phyloP scores from a whole-genome alignment of 2,113 vertebrate species.

The Syngnathus floridae region DNA sequence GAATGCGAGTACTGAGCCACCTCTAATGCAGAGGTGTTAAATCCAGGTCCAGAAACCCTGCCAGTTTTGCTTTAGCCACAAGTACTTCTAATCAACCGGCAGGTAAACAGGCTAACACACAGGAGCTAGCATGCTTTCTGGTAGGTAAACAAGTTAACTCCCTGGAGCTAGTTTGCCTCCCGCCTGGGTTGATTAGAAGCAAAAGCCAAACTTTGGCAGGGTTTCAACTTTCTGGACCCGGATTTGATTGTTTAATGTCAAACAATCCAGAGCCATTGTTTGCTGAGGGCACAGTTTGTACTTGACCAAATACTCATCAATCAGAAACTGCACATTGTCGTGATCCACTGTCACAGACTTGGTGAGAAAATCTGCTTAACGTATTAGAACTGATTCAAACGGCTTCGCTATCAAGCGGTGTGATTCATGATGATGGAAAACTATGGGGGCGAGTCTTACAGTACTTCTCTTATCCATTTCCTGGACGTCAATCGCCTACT shows the following conservation, averaged over 20 bases:
- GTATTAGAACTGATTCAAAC: conserved; percentile 8
- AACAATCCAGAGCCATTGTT: background rate
- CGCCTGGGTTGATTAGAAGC: too few species aligned
- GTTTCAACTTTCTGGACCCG: too few species aligned
- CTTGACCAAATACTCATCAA: background rate
- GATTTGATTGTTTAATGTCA: too few species aligned
- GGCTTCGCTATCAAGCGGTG: conserved; percentile 8
- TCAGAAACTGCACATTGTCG: background rate
- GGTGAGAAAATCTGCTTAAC: background rate
- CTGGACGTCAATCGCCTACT: background rate
- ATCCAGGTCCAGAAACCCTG: too few species aligned
- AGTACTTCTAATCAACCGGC: too few species aligned
- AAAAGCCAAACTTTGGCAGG: too few species aligned
- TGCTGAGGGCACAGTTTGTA: background rate
- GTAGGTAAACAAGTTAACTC: too few species aligned
- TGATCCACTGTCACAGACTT: background rate
- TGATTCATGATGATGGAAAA: conserved; percentile 12
- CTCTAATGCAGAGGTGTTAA: background rate
- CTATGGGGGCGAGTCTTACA: background rate
- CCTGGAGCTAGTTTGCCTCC: too few species aligned
- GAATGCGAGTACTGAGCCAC: background rate
- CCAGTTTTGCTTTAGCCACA: too few species aligned
- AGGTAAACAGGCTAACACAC: too few species aligned
- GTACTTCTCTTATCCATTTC: conserved; percentile 3
- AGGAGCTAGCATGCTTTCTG: too few species aligned